These are phyloP conservation scores for Saturnia japonica DNA, from an alignment of 2,888 invertebrate genomes.

Conservation along the genomic window DNA sequence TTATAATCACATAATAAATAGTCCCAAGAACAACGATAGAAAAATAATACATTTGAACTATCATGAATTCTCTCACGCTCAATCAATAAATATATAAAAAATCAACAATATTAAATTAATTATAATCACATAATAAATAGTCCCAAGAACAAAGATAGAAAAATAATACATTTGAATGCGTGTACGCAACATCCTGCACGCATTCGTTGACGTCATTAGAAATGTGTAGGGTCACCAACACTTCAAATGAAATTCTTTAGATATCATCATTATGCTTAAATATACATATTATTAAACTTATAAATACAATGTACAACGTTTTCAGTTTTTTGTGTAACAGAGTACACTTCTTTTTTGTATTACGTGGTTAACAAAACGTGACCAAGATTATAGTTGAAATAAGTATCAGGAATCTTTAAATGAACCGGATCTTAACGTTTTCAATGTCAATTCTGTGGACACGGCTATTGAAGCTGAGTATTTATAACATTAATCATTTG, in stretches of 20 bases:
- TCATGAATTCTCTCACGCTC: not conserved
- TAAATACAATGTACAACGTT: not conserved
- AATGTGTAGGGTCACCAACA: slow-evolving; percentile 35
- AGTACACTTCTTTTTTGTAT: not conserved
- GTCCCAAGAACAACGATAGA: slow-evolving; percentile 17
- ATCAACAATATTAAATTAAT: slow-evolving; percentile 5
- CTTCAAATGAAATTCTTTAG: not conserved
- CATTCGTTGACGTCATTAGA: slow-evolving; percentile 31
- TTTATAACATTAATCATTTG: too few species aligned
- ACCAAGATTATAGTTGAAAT: slow-evolving; percentile 4
- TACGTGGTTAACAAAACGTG: not conserved
- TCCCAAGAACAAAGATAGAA: slow-evolving; percentile 18
- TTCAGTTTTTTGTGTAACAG: not conserved
- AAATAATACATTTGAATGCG: slow-evolving; percentile 43
- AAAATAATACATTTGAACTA: slow-evolving; percentile 38
- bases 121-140: slow-evolving; percentile 5
- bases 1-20: slow-evolving; percentile 7
- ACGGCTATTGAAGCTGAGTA: too few species aligned
- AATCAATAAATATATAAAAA: not conserved
- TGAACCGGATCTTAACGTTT: not conserved
- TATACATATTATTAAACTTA: not conserved
- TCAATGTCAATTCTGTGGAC: too few species aligned
- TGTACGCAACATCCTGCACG: slow-evolving; percentile 60
- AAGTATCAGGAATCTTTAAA: not conserved
- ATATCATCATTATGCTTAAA: not conserved